These are phyloP conservation scores for Pangasianodon hypophthalmus DNA, from an alignment of 2,113 vertebrate species.

Conservation along the genomic window DNA sequence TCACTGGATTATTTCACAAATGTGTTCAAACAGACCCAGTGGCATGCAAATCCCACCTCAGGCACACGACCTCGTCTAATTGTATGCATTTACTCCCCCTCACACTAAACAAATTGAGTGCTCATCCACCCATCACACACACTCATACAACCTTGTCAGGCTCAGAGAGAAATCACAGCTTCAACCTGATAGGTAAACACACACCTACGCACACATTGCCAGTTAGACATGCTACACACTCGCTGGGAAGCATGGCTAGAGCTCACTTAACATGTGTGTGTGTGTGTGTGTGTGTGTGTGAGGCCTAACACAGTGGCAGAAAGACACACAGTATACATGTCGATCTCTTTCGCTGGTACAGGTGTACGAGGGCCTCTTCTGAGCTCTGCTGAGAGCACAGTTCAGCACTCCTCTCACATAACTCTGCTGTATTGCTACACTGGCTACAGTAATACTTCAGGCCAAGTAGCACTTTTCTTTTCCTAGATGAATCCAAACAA, in stretches of 20 bases:
- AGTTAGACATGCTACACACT: slow-evolving; percentile 25
- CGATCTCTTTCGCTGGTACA: background rate
- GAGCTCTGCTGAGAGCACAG: background rate
- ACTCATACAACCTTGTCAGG: background rate
- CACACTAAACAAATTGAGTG: background rate
- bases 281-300: background rate
- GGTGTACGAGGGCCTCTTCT: background rate
- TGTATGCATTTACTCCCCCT: slow-evolving; percentile 13
- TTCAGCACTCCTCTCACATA: background rate
- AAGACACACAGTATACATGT: background rate
- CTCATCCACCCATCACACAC: background rate
- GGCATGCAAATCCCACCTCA: background rate
- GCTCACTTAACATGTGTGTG: background rate
- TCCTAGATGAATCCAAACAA: slow-evolving; percentile 5
- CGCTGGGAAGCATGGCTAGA: background rate
- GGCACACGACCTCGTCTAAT: slow-evolving; percentile 36
- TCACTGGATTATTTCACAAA: background rate
- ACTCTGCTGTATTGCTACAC: background rate
- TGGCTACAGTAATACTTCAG: background rate
- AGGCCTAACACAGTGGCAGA: background rate
- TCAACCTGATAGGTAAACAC: slow-evolving; percentile 26
- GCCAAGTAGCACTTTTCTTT: slow-evolving; percentile 21
- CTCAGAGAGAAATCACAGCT: slow-evolving; percentile 34
- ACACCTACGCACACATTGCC: slow-evolving; percentile 22
- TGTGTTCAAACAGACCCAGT: background rate